phyloP scores from a whole-genome alignment of 2,888 invertebrate genomes.

The Cancer borealis region DNA sequence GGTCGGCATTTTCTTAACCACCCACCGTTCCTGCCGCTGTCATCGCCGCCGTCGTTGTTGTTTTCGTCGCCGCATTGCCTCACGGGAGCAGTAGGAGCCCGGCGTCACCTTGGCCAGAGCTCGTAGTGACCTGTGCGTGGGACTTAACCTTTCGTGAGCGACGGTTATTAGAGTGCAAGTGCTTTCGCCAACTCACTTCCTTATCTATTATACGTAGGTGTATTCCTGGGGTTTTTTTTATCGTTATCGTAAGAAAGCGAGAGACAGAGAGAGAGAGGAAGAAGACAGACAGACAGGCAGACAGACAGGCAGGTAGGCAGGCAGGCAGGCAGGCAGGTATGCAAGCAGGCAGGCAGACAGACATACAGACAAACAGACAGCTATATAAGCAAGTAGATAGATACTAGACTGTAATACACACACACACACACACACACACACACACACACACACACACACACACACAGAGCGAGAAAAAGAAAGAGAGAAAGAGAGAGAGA shows the following conservation, averaged over 20 bases:
- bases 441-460: no score
- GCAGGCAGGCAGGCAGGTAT: not conserved
- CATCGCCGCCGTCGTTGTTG: not conserved
- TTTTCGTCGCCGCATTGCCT: not conserved
- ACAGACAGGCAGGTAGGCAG: not conserved
- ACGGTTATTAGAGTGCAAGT: not conserved
- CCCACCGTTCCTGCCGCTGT: no score
- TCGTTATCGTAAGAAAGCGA: not conserved
- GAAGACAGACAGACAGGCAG: no score
- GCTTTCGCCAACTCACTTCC: slow-evolving; percentile 24
- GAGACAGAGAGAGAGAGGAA: not conserved
- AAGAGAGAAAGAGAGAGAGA: slow-evolving; percentile 20
- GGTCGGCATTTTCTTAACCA: not conserved
- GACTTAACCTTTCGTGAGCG: slow-evolving; percentile 29
- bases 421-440: no score
- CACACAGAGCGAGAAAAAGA: no score
- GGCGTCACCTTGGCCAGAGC: not conserved
- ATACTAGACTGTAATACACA: no score
- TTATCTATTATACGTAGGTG: not conserved
- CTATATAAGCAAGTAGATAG: no score
- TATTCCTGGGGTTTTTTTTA: not conserved
- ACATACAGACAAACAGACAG: no score
- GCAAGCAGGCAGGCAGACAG: no score
- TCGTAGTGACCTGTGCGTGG: slow-evolving; percentile 4
- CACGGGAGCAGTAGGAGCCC: not conserved